Evolutionary conservation across 2,113 vertebrate species (phyloP).

Genomic region (Felis chaus): DNA sequence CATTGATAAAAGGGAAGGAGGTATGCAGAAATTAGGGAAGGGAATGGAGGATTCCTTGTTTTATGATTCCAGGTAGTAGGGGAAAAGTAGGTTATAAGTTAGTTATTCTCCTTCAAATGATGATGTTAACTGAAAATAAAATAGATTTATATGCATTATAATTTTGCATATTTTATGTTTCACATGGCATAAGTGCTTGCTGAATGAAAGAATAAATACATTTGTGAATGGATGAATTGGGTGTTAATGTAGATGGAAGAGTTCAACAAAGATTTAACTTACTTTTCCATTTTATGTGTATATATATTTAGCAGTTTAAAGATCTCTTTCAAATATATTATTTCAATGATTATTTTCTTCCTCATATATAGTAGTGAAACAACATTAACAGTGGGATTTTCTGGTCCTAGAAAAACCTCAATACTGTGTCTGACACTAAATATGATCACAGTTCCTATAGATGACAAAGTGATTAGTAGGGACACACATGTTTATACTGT

Average conservation of each 20-base stretch:
- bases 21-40: background rate
- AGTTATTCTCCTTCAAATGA: constrained; percentile 31
- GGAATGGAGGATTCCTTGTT: background rate
- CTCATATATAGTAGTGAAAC: background rate
- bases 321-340: background rate
- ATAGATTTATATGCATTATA: constrained; percentile 13
- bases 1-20: background rate
- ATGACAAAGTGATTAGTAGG: background rate
- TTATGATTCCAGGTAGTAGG: background rate
- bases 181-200: background rate
- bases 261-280: constrained; percentile 21
- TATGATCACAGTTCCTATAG: background rate
- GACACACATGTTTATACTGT: background rate
- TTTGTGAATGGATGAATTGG: background rate
- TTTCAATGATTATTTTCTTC: constrained; percentile 47
- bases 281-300: background rate
- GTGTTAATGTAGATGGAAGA: background rate
- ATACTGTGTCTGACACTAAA: background rate
- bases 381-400: background rate
- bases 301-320: constrained; percentile 10
- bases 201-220: constrained; percentile 2
- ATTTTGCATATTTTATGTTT: background rate
- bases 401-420: background rate
- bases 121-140: constrained; percentile 36
- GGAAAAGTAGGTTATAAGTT: background rate